phyloP scores from a whole-genome alignment of 2,113 vertebrate species.

The Neopipo cinnamomea region DNA sequence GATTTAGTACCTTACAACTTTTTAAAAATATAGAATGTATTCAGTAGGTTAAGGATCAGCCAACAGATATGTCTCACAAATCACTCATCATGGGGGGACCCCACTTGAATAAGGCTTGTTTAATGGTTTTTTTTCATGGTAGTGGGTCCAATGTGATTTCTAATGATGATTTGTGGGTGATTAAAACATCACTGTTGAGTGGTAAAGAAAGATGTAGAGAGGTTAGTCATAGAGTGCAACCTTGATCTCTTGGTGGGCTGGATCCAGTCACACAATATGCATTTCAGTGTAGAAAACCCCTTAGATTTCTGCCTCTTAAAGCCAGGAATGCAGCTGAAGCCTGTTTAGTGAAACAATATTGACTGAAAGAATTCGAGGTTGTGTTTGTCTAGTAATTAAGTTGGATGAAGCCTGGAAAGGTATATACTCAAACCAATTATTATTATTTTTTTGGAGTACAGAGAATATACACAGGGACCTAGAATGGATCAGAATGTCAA shows the following conservation, averaged over 20 bases:
- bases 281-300: neutral
- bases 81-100: neutral
- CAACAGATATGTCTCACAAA: neutral
- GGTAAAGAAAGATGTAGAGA: neutral
- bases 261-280: neutral
- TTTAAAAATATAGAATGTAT: neutral
- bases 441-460: neutral
- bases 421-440: neutral
- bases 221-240: neutral
- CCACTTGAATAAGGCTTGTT: neutral
- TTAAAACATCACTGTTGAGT: conserved; percentile 15
- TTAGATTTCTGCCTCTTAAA: neutral
- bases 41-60: conserved; percentile 1
- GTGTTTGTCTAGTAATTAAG: neutral
- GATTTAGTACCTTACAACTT: neutral
- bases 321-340: neutral
- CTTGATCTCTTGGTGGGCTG: neutral
- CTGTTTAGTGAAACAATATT: neutral
- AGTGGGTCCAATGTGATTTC: neutral
- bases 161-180: neutral
- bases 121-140: neutral
- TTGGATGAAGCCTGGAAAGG: neutral
- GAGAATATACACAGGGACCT: neutral
- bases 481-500: neutral
- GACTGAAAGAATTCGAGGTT: neutral